These are phyloP conservation scores for Cryptomyrus ogoouensis DNA, from an alignment of 2,113 vertebrate genomes.

Conservation along the genomic window DNA sequence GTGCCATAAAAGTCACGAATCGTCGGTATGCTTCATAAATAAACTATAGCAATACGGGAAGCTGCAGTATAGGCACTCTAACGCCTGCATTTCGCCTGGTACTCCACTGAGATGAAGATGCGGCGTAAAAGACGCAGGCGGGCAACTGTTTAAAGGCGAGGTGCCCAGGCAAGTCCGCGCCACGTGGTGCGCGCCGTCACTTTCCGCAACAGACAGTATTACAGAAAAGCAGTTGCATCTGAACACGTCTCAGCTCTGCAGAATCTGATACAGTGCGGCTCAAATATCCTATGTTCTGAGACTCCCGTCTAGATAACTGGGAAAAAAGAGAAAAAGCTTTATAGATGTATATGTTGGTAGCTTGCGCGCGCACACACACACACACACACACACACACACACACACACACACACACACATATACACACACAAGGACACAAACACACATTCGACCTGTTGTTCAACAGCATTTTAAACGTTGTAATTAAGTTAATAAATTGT, in stretches of 20 bases:
- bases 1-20: neutral
- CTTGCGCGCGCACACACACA: neutral
- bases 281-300: neutral
- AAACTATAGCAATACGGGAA: neutral
- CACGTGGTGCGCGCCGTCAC: neutral
- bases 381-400: neutral
- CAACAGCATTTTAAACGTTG: neutral
- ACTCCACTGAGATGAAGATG: neutral
- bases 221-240: neutral
- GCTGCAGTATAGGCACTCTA: neutral
- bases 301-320: neutral
- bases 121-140: neutral
- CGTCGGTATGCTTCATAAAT: neutral
- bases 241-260: neutral
- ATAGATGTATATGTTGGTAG: neutral
- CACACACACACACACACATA: neutral
- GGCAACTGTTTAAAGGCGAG: neutral
- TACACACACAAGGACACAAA: neutral
- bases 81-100: neutral
- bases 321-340: neutral
- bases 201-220: neutral
- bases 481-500: neutral
- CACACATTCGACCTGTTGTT: neutral
- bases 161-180: neutral
- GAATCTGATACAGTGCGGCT: neutral